Evolutionary conservation across 2,888 invertebrate genomes (phyloP), one percentile per base, ranked within the genome.

Genomic region (Nezara viridula): DNA sequence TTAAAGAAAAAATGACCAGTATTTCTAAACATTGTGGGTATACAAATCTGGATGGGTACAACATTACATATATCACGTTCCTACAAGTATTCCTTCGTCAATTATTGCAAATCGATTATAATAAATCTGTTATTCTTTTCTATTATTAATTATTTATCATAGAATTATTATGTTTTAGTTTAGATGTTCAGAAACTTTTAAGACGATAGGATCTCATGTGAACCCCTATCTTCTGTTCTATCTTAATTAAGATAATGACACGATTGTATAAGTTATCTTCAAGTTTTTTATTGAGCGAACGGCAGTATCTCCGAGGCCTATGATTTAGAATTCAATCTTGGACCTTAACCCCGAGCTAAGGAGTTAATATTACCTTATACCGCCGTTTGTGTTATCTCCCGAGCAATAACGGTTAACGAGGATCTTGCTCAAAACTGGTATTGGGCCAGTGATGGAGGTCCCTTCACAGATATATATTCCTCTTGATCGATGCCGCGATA

Each of bases 171-270:
- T 73, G 21, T 16, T 37, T 81, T n/a, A 81, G 37, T 44, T 44
- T 24, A 40, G 77, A 40, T 24, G 77, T 77, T 77, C 40, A 44
- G 12, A 40, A 81, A 81, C 81, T 44, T 47, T 81, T 44, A n/a
- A 81, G n/a, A 81, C 3, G n/a, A 44, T 24, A 10, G 14, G 14
- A 81, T 81, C 81, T 24, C 44, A 27, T 10, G 10, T 81, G 81
- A n/a, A 44, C 24, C 9, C 4, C 44, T 81, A 81, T 81, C 44
- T 81, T 14, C 14, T 44, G 7, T 81, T n/a, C 81, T 44, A 81
- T 81, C 81, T 81, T 44, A 44, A 81, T 81, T 81, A 81, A 81
- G 81, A 81, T 81, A 81, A 81, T 81, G 81, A 81, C 81, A 81
- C 81, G 81, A 81, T 81, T 81, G 44, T 47, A 44, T 81, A 81